Evolutionary conservation across 2,797 vertebrate genomes (phyloP).

Genomic region (Glyptemys insculpta): DNA sequence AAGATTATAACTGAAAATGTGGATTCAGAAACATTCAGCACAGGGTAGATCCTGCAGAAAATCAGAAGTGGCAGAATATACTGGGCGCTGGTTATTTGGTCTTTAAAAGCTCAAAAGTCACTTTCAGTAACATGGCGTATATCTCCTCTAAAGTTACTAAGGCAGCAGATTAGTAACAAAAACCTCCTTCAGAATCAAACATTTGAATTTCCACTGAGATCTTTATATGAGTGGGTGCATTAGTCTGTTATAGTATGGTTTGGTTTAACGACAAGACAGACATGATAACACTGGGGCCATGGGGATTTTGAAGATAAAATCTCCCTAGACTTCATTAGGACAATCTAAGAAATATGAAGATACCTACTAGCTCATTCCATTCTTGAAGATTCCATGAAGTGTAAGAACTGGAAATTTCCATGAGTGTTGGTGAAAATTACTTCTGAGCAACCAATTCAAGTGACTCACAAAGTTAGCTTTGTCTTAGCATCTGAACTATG

Average conservation of each 20-base stretch:
- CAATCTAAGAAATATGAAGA: background rate
- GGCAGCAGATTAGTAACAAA: conserved; percentile 33
- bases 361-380: background rate
- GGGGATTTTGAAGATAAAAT: background rate
- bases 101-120: background rate
- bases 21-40: background rate
- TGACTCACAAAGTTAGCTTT: conserved; percentile 2
- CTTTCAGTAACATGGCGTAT: conserved; percentile 15
- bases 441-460: conserved; percentile 5
- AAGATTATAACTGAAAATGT: background rate
- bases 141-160: background rate
- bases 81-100: background rate
- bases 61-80: background rate
- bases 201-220: background rate
- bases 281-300: background rate
- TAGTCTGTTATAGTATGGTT: background rate
- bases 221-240: background rate
- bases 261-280: conserved; percentile 38
- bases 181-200: conserved; percentile 27
- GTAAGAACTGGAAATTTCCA: background rate
- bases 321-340: background rate
- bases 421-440: conserved; percentile 9
- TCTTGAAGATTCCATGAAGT: background rate
- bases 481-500: conserved; percentile 1
- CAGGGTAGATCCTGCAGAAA: background rate